Percentiles rank a stretch among this genome's conserved stretches.
Evolutionary conservation across 2,888 invertebrate species (phyloP).

Genomic region (Metalampra italica): DNA sequence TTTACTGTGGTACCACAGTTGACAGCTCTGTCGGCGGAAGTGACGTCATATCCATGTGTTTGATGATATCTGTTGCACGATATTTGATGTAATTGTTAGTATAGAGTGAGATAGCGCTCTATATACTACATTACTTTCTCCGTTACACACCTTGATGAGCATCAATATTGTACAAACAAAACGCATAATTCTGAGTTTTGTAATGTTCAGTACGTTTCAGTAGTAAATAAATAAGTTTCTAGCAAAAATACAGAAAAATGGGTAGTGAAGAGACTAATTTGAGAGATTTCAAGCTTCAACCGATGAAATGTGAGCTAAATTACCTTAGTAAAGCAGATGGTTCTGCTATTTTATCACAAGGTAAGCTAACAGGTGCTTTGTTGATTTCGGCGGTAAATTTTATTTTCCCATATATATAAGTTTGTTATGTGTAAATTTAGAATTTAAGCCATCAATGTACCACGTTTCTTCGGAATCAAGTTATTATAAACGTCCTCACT

Average conservation of each 20-base stretch:
- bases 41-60: too few relatives aligned
- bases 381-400: not conserved
- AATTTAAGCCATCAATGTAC: too few relatives aligned
- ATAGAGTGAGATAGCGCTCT: not conserved
- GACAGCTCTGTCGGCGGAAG: not conserved
- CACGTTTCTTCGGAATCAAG: too few relatives aligned
- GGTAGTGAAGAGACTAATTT: slow-evolving; percentile 30
- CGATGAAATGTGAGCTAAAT: slow-evolving; percentile 84
- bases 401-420: too few relatives aligned
- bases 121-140: not conserved
- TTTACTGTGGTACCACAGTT: not conserved
- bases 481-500: too few relatives aligned
- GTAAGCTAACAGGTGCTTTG: slow-evolving; percentile 54
- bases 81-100: not conserved
- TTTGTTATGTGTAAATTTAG: too few relatives aligned
- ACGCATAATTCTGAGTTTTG: too few relatives aligned
- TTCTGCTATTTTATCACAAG: slow-evolving; percentile 87
- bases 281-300: slow-evolving; percentile 54
- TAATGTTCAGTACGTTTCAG: too few relatives aligned
- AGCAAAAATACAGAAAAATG: slow-evolving; percentile 28
- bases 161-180: too few relatives aligned
- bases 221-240: too few relatives aligned
- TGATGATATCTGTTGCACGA: not conserved
- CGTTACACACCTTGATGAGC: too few relatives aligned
- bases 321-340: slow-evolving; percentile 87